Percentiles rank a stretch among this genome's conserved stretches.
These are phyloP conservation scores for Pyralis farinalis DNA, from an alignment of 2,888 invertebrate species.

Conservation along the genomic window DNA sequence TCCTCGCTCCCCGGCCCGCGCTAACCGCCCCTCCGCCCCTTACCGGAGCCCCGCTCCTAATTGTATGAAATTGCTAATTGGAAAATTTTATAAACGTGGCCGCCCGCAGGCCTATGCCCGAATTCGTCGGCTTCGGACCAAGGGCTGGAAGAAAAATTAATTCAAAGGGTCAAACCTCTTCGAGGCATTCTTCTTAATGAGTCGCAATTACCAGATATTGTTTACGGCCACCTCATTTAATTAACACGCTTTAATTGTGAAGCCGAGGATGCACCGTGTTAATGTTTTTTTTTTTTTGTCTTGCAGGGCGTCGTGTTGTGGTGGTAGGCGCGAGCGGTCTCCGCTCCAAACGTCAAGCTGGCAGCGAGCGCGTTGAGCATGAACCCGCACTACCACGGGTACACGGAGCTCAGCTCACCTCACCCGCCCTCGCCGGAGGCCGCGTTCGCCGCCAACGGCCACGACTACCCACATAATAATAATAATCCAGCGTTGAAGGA, in stretches of 20 bases:
- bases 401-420: conserved; percentile 89
- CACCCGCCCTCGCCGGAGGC: conserved; percentile 89
- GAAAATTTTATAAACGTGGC: conserved; percentile 79
- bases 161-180: conserved; percentile 40
- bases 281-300: conserved; percentile 23
- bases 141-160: conserved; percentile 44
- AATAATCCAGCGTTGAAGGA: conserved; percentile 85
- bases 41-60: conserved; percentile 60
- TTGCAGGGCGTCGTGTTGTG: conserved; percentile 77
- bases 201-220: conserved; percentile 8
- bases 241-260: conserved; percentile 13
- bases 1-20: conserved; percentile 46
- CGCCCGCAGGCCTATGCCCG: conserved; percentile 63
- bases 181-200: conserved; percentile 9
- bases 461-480: conserved; percentile 83
- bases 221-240: conserved; percentile 21
- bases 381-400: conserved; percentile 95
- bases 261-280: conserved; percentile 12
- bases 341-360: conserved; percentile 89
- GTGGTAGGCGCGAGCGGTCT: conserved; percentile 70
- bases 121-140: conserved; percentile 39
- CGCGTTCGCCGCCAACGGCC: conserved; percentile 83
- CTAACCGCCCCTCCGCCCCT: conserved; percentile 33
- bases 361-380: conserved; percentile 92
- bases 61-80: conserved; percentile 81